Base-by-base conservation (phyloP, 2,888 invertebrate species). In the Agrotis clavis region DNA sequence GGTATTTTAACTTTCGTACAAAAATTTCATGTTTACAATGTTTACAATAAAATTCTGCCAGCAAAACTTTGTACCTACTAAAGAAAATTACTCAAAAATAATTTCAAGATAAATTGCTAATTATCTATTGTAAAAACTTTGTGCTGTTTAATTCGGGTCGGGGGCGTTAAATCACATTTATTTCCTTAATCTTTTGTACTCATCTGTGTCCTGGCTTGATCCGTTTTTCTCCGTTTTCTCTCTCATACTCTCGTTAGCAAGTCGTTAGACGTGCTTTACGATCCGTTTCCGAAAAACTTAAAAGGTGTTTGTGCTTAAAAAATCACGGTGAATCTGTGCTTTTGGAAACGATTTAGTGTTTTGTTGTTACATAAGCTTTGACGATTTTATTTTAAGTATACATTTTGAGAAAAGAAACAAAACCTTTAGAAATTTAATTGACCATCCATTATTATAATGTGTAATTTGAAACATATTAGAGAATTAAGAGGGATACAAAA, bases 211-310 rank as follows among this genome's bases (percentile, higher is more conserved):
- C 72, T 61, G 72, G 53, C 57, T 70, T 77, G 66, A 71, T 73
- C 60, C 67, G 69, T 72, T 71, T 82, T 71, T 69, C 59, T 70
- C 53, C 60, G 35, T 69, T 73, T 75, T 69, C 77, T 68, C 74
- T 67, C 57, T 82, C 77, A 66, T 74, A 68, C 71, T 72, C 77
- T 80, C 80, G 71, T 80, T 82, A 82, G 74, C 67, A 67, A 60
- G 68, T 77, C 80, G 70, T 82, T 77, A 82, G 64, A 79, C 67
- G 61, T 79, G 64, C 71, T 82, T 82, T 82, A 77, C 83, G 74
- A 82, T 74, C 71, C 60, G 45, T 72, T 80, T 83, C 74, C 82
- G 67, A 53, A 62, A 63, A 67, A 67, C 70, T 68, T 77, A 77
- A 80, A 67, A 68, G 69, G 80, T 81, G 77, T 71, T 77, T 64